Conservation (phyloP, 2,888 invertebrate species). For the Phytoseiulus persimilis region DNA sequence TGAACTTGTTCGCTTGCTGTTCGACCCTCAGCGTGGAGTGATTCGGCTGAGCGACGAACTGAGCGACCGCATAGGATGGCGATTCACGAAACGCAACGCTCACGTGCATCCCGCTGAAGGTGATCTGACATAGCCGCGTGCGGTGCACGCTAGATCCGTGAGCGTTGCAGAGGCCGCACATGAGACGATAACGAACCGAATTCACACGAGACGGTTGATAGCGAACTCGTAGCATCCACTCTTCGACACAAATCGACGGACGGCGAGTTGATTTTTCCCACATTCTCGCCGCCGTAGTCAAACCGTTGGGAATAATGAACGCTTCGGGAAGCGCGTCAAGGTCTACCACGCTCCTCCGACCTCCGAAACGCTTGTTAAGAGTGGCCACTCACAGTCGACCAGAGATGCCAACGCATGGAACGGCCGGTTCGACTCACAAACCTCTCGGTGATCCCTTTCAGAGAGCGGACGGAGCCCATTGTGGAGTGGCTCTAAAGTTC, state of each 20-base stretch:
- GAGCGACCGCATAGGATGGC: too few relatives aligned
- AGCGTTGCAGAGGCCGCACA: too few relatives aligned
- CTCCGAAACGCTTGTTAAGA: not conserved
- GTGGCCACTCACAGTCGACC: not conserved
- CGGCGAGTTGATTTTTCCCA: not conserved
- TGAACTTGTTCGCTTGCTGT: not conserved
- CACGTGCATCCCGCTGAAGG: too few relatives aligned
- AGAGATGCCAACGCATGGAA: not conserved
- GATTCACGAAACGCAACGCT: too few relatives aligned
- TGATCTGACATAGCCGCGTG: too few relatives aligned
- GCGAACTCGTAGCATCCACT: too few relatives aligned
- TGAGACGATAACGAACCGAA: too few relatives aligned
- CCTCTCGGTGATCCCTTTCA: not conserved
- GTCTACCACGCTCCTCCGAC: not conserved
- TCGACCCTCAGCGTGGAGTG: too few relatives aligned
- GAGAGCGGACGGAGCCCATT: not conserved
- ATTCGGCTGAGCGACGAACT: too few relatives aligned
- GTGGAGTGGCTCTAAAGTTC: not conserved
- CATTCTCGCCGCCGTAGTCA: not conserved
- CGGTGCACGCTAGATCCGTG: too few relatives aligned
- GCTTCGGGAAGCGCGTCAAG: not conserved
- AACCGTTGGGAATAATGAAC: not conserved
- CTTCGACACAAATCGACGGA: not conserved
- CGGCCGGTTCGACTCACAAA: not conserved
- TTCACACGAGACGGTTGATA: too few relatives aligned